phyloP scores from a whole-genome alignment of 1,140 invertebrate species.

The Nasonia vitripennis region DNA sequence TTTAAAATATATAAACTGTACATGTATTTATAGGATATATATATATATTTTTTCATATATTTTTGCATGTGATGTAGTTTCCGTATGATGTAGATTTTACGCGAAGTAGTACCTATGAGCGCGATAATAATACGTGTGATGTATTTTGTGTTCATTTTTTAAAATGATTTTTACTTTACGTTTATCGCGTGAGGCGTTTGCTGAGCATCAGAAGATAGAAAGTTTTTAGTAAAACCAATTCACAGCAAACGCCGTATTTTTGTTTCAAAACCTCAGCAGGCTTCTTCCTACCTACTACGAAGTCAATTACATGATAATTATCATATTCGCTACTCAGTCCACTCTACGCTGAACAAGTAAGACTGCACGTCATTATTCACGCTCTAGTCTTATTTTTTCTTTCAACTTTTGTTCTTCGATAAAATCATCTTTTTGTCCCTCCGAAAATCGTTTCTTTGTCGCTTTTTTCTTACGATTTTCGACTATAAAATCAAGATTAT shows the following conservation, averaged over 20 bases:
- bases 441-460: constrained; percentile 11
- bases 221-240: constrained; percentile 40
- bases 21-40: constrained; percentile 70
- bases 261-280: constrained; percentile 29
- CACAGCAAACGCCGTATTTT: constrained; percentile 26
- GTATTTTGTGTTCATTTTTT: constrained; percentile 62
- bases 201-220: constrained; percentile 35
- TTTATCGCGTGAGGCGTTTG: constrained; percentile 18
- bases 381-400: constrained; percentile 4
- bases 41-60: constrained; percentile 62
- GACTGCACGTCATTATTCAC: constrained; percentile 39
- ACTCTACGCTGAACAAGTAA: constrained; percentile 61
- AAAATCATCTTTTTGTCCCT: constrained; percentile 25
- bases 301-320: constrained; percentile 55
- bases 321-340: constrained; percentile 66
- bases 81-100: constrained; percentile 63
- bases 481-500: constrained; percentile 48
- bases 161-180: constrained; percentile 10
- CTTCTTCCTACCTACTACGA: constrained; percentile 37
- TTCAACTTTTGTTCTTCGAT: constrained; percentile 37
- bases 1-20: constrained; percentile 77
- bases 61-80: constrained; percentile 51
- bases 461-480: constrained; percentile 20
- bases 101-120: constrained; percentile 68
- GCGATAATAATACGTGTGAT: constrained; percentile 68